Percentiles rank a stretch among this genome's conserved stretches.
Conservation (phyloP, 2,113 vertebrate species). For the Caloenas nicobarica region DNA sequence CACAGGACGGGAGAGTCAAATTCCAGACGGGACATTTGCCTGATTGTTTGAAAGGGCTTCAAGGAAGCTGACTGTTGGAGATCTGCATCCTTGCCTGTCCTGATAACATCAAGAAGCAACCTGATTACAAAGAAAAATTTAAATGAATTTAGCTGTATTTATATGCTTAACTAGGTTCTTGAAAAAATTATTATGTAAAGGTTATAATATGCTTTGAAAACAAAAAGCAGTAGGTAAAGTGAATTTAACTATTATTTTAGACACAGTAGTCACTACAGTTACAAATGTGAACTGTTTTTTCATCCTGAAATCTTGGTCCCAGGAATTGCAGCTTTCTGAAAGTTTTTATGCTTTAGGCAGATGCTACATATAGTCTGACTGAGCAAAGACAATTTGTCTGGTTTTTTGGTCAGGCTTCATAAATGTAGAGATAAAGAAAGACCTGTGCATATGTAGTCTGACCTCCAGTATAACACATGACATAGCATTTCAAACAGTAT, state of each 20-base stretch:
- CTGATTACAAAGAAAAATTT: neutral
- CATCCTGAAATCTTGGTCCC: neutral
- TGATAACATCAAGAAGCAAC: neutral
- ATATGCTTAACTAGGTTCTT: neutral
- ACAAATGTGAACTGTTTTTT: neutral
- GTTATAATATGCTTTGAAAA: neutral
- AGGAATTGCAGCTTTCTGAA: neutral
- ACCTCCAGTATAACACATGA: neutral
- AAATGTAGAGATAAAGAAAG: neutral
- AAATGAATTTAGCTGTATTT: neutral
- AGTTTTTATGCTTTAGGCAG: neutral
- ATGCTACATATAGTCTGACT: neutral
- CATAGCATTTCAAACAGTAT: neutral
- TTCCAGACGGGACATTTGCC: accelerated
- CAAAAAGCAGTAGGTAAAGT: neutral
- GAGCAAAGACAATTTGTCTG: neutral
- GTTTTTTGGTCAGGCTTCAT: neutral
- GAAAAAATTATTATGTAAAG: neutral
- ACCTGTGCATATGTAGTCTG: neutral
- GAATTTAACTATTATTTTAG: neutral
- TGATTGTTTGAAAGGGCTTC: neutral
- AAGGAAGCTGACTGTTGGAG: neutral
- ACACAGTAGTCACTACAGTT: neutral
- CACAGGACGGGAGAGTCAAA: neutral
- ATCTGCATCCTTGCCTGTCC: neutral